Evolutionary conservation across 2,113 vertebrate genomes (phyloP).

Genomic region (Toxotes chatareus): DNA sequence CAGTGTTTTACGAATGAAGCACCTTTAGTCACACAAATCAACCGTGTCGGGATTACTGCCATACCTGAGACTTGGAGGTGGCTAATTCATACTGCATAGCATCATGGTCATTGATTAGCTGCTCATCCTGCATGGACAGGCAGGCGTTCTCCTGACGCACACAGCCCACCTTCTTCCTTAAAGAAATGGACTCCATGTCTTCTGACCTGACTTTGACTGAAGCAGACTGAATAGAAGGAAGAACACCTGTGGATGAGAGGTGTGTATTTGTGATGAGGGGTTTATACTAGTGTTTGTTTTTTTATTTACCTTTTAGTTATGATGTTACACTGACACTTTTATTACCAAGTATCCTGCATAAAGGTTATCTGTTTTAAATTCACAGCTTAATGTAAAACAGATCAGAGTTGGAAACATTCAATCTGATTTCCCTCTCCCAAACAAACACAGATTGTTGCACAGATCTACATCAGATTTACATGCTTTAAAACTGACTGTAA

Average conservation of each 20-base stretch:
- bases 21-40: neutral
- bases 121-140: constrained; percentile 86
- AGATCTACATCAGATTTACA: neutral
- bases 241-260: neutral
- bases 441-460: neutral
- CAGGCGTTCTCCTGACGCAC: constrained; percentile 88
- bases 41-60: constrained; percentile 14
- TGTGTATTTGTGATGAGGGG: neutral
- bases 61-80: constrained; percentile 85
- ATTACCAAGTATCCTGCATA: neutral
- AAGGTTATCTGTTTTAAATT: neutral
- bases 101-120: constrained; percentile 86
- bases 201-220: constrained; percentile 18
- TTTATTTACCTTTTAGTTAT: rapidly evolving
- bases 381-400: neutral
- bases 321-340: neutral
- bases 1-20: neutral
- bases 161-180: constrained; percentile 83
- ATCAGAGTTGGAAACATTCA: neutral
- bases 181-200: constrained; percentile 82
- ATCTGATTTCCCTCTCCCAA: neutral
- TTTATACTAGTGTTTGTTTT: neutral
- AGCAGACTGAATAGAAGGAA: neutral
- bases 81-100: constrained; percentile 84
- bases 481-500: neutral